Percentiles rank a stretch among this genome's conserved stretches.
These are phyloP conservation scores for Cryptus armator DNA, from an alignment of 2,888 invertebrate genomes.

Conservation along the genomic window DNA sequence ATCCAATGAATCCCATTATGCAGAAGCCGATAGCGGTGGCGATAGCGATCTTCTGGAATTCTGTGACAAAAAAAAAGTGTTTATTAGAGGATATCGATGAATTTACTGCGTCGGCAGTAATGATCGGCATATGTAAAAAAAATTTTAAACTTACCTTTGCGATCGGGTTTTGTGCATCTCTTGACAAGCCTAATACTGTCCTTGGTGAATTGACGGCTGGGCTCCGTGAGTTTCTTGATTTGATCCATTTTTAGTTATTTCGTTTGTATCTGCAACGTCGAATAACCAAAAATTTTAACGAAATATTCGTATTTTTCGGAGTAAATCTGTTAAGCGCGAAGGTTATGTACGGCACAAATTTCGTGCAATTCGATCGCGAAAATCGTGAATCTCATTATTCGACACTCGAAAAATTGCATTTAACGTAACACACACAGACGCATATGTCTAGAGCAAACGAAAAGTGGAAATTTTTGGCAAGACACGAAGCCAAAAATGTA, in stretches of 20 bases:
- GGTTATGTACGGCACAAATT: conserved; percentile 31
- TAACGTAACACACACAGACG: not conserved
- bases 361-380: conserved; percentile 13
- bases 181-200: conserved; percentile 99
- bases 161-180: conserved; percentile 99
- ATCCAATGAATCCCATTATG: conserved; percentile 99
- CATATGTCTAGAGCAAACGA: conserved; percentile 5
- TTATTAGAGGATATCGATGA: not conserved
- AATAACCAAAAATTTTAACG: not conserved
- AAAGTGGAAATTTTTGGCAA: conserved; percentile 25
- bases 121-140: not conserved
- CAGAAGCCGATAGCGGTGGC: conserved; percentile 99
- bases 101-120: too few species aligned
- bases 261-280: conserved; percentile 23
- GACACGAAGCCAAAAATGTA: conserved; percentile 22
- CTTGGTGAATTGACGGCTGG: conserved; percentile 98
- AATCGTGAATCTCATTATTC: conserved; percentile 1
- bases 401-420: conserved; percentile 25
- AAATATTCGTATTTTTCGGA: not conserved
- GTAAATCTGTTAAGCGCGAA: not conserved
- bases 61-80: conserved; percentile 87
- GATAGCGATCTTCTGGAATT: conserved; percentile 99
- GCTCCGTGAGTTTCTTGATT: conserved; percentile 97
- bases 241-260: conserved; percentile 93
- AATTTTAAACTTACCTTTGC: conserved; percentile 91